Percentiles rank a stretch among this genome's conserved stretches.
These are phyloP conservation scores for Mesoclemmys tuberculata DNA, from an alignment of 2,113 vertebrate genomes.

Conservation along the genomic window DNA sequence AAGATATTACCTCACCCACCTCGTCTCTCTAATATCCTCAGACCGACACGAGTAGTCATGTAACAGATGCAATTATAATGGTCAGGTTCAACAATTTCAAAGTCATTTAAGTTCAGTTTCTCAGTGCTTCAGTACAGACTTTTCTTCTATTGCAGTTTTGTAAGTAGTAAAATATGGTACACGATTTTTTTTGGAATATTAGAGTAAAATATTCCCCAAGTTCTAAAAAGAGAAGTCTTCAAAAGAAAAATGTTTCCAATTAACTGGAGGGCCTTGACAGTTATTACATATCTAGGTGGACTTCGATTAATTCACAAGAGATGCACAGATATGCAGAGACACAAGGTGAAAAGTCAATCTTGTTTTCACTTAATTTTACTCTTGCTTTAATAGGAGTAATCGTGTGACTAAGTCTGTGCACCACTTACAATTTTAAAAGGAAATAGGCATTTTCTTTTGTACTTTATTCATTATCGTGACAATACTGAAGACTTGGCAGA, in stretches of 20 bases:
- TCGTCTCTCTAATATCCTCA: no score
- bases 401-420: not conserved
- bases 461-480: conserved; percentile 46
- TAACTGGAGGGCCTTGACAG: not conserved
- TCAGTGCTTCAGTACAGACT: not conserved
- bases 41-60: no score
- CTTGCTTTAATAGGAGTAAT: not conserved
- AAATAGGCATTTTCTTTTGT: conserved; percentile 41
- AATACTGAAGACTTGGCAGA: conserved; percentile 52
- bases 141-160: not conserved
- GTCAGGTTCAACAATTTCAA: not conserved
- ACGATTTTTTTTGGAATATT: not conserved
- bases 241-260: not conserved
- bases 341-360: not conserved
- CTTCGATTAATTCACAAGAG: not conserved
- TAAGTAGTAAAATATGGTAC: not conserved
- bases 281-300: not conserved
- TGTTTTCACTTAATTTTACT: not conserved
- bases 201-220: not conserved
- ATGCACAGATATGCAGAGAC: not conserved
- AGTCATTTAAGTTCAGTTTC: not conserved
- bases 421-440: conserved; percentile 30
- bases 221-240: not conserved
- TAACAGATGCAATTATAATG: not conserved
- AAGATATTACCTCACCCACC: no score